phyloP scores from a whole-genome alignment of 1,140 invertebrate species.

The Meloidogyne exigua region DNA sequence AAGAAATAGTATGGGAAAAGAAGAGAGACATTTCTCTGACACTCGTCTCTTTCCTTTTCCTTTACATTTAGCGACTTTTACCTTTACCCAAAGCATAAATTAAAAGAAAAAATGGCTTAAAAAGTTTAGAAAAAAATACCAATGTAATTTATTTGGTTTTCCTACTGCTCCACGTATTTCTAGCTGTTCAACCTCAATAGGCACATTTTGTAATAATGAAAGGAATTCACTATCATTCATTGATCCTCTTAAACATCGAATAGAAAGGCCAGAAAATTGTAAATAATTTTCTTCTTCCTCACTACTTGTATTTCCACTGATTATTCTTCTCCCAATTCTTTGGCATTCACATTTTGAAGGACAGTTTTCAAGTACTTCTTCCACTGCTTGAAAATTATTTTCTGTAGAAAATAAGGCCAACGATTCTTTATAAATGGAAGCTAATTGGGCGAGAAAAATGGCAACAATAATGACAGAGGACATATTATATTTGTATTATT shows the following conservation, averaged over 20 bases:
- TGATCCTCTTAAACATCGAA: conserved; percentile 49
- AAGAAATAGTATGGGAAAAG: too few relatives aligned
- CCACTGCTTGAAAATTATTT: background rate
- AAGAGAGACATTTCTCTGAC: too few relatives aligned
- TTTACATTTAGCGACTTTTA: too few relatives aligned
- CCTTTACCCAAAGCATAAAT: background rate
- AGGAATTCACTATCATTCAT: conserved; percentile 55
- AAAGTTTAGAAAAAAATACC: conserved; percentile 31
- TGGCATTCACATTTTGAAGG: conserved; percentile 36
- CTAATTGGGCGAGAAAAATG: conserved; percentile 4
- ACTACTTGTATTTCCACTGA: background rate
- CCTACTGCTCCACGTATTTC: conserved; percentile 47
- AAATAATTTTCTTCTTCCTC: conserved; percentile 19
- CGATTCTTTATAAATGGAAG: background rate
- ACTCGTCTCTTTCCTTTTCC: too few relatives aligned
- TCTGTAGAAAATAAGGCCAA: background rate
- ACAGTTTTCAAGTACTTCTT: conserved; percentile 19
- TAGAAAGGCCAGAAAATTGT: conserved; percentile 19
- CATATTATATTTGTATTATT: background rate
- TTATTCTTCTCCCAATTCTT: background rate
- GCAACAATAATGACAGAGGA: background rate
- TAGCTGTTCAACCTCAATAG: conserved; percentile 39
- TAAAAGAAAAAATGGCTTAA: background rate
- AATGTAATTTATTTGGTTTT: conserved; percentile 48
- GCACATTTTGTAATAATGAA: conserved; percentile 48